These are phyloP conservation scores for Halichoeres trimaculatus DNA, from an alignment of 2,113 vertebrate species.

Conservation along the genomic window DNA sequence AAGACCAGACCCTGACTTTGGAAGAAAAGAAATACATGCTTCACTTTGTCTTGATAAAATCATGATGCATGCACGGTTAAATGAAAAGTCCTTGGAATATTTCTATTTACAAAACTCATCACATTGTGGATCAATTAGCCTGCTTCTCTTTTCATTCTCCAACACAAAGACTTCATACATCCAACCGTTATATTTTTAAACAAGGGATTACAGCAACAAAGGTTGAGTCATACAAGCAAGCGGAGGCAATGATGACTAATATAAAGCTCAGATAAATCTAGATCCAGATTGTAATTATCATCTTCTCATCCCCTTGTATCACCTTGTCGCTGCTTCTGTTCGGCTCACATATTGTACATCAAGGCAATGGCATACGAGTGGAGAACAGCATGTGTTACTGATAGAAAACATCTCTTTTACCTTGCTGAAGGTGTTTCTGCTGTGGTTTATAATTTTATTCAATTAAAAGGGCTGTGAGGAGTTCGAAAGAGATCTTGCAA, in stretches of 20 bases:
- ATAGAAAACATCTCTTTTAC: neutral
- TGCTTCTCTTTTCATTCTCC: neutral
- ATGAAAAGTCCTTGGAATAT: neutral
- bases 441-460: neutral
- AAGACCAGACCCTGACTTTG: neutral
- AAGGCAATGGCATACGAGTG: neutral
- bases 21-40: neutral
- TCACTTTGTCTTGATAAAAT: neutral
- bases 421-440: neutral
- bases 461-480: too few relatives aligned
- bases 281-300: conserved; percentile 54
- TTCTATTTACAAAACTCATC: neutral
- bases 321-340: conserved; percentile 38
- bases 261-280: conserved; percentile 5
- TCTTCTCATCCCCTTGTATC: conserved; percentile 16
- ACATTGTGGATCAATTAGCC: neutral
- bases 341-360: conserved; percentile 26
- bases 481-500: too few relatives aligned
- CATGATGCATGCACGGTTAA: neutral
- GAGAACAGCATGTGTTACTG: neutral
- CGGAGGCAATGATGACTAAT: neutral
- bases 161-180: conserved; percentile 4
- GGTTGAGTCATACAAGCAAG: conserved; percentile 3
- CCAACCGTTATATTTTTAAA: neutral
- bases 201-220: conserved; percentile 7